Percentiles rank a stretch among this genome's conserved stretches.
These are phyloP conservation scores for Tiliacea citrago DNA, from an alignment of 2,888 invertebrate species.

Conservation along the genomic window DNA sequence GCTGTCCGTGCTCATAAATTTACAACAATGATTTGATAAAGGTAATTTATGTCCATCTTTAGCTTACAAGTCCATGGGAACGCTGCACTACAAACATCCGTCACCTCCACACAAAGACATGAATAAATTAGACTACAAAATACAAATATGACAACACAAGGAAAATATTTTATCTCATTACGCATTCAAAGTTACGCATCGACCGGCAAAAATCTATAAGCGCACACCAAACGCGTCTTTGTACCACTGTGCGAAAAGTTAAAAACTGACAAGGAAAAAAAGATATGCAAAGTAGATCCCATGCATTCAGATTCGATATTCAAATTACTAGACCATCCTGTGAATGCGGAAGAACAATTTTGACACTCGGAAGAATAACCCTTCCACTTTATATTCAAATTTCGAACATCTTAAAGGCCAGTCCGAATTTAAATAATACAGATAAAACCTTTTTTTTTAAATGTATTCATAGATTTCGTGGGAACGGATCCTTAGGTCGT, in stretches of 20 bases:
- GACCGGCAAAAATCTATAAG: slow-evolving; percentile 75
- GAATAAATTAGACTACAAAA: slow-evolving; percentile 82
- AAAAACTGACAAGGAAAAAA: slow-evolving; percentile 71
- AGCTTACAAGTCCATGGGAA: slow-evolving; percentile 63
- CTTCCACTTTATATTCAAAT: slow-evolving; percentile 88
- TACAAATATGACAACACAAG: slow-evolving; percentile 85
- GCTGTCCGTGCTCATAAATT: not conserved
- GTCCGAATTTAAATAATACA: slow-evolving; percentile 76
- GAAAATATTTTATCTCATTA: slow-evolving; percentile 90
- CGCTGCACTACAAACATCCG: slow-evolving; percentile 66
- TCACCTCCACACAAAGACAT: slow-evolving; percentile 74
- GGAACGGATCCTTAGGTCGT: slow-evolving; percentile 66
- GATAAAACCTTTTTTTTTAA: slow-evolving; percentile 83
- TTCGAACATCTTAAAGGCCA: slow-evolving; percentile 81
- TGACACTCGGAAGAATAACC: slow-evolving; percentile 89
- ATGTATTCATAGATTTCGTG: slow-evolving; percentile 86
- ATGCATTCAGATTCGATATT: slow-evolving; percentile 81
- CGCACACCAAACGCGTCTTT: slow-evolving; percentile 75
- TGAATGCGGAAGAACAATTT: slow-evolving; percentile 89
- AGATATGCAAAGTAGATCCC: slow-evolving; percentile 86
- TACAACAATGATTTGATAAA: not conserved
- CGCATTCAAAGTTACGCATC: slow-evolving; percentile 80
- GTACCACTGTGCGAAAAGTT: slow-evolving; percentile 82
- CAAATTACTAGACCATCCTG: slow-evolving; percentile 84
- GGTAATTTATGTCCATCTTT: slow-evolving; percentile 46